These are phyloP conservation scores for Pelecanus crispus DNA, from an alignment of 2,113 vertebrate species.

Conservation along the genomic window DNA sequence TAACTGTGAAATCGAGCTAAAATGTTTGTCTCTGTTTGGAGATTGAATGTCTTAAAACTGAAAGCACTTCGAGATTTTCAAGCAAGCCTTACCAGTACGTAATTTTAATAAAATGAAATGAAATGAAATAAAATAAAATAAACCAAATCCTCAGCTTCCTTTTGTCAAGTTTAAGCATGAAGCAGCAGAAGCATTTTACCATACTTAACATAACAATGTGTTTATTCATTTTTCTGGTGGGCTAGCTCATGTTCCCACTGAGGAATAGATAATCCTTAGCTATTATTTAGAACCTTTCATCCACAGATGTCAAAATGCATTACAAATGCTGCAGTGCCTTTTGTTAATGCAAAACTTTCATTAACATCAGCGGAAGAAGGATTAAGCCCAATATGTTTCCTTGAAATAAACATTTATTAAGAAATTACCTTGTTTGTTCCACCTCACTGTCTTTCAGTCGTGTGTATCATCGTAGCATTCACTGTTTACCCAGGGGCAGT, in stretches of 20 bases:
- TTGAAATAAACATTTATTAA: conserved; percentile 15
- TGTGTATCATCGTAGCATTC: not conserved
- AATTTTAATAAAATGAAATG: not conserved
- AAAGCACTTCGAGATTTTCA: not conserved
- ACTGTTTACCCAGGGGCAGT: not conserved
- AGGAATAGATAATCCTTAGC: conserved; percentile 1
- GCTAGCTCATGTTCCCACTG: not conserved
- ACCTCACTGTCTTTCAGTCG: not conserved
- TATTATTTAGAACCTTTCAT: conserved; percentile 23
- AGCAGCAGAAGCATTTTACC: not conserved
- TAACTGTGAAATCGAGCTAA: not conserved
- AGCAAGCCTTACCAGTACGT: not conserved
- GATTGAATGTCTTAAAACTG: not conserved
- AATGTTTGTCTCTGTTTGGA: not conserved
- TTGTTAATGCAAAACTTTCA: not conserved
- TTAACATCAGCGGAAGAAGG: not conserved
- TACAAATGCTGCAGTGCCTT: not conserved
- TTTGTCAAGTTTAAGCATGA: not conserved
- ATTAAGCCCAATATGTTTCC: not conserved
- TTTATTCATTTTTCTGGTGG: conserved; percentile 29
- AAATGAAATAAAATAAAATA: not conserved
- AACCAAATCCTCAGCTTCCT: not conserved
- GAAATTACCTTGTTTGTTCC: conserved; percentile 9
- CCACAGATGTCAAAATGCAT: not conserved
- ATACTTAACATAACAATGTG: conserved; percentile 16